phyloP scores from a whole-genome alignment of 2,113 vertebrate species.

The Varanus komodoensis region DNA sequence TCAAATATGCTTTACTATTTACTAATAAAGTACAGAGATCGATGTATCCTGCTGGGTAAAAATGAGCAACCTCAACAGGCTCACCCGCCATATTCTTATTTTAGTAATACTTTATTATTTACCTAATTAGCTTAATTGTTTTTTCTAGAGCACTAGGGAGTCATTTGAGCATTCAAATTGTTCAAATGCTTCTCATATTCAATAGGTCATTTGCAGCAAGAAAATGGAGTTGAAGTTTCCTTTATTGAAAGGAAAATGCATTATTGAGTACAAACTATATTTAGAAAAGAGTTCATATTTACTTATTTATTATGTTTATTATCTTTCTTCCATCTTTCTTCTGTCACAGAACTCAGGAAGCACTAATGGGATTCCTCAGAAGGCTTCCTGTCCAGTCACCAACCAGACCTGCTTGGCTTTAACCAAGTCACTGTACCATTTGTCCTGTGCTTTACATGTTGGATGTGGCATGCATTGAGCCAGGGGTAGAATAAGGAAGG shows the following conservation, averaged over 20 bases:
- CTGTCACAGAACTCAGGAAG: neutral
- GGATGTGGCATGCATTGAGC: neutral
- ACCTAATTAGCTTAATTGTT: slow-evolving; percentile 28
- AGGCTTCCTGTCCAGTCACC: neutral
- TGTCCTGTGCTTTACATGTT: neutral
- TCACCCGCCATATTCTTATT: neutral
- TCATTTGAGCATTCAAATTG: neutral
- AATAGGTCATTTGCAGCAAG: neutral
- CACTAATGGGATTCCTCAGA: too few relatives aligned
- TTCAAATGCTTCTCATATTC: neutral
- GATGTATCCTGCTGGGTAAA: neutral
- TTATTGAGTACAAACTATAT: neutral
- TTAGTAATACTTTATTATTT: slow-evolving; percentile 18
- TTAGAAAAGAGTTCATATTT: neutral
- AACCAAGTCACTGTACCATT: neutral
- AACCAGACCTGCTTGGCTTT: neutral
- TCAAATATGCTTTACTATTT: neutral
- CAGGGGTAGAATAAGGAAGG: too few relatives aligned
- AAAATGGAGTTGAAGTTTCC: neutral
- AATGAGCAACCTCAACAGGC: neutral
- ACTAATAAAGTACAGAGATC: slow-evolving; percentile 14
- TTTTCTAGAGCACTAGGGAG: neutral
- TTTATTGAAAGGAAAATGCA: neutral
- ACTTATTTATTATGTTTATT: neutral
- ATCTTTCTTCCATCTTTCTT: neutral